phyloP scores from a whole-genome alignment of 2,888 invertebrate species.

The Pristionchus mayeri region DNA sequence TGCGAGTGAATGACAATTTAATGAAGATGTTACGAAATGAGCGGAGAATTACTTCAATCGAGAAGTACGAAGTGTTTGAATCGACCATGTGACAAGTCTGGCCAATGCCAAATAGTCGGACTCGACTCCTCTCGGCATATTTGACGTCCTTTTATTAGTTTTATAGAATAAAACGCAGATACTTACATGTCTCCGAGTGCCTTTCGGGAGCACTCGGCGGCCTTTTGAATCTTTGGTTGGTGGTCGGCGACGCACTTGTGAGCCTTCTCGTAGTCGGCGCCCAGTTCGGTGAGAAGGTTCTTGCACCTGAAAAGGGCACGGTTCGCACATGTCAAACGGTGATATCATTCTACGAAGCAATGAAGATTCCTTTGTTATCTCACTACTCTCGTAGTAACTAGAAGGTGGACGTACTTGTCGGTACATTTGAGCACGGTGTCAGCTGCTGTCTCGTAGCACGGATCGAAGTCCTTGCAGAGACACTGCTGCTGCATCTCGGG shows the following conservation, averaged over 20 bases:
- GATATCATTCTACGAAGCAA: too few species aligned
- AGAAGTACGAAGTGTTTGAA: too few species aligned
- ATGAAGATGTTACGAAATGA: too few species aligned
- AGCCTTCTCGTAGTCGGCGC: slow-evolving; percentile 25
- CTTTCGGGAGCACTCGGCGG: not conserved
- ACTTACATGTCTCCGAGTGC: slow-evolving; percentile 23
- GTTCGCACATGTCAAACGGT: too few species aligned
- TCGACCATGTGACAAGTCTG: too few species aligned
- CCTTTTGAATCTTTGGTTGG: not conserved
- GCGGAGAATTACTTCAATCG: too few species aligned
- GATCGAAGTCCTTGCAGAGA: slow-evolving; percentile 12
- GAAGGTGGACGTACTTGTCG: slow-evolving; percentile 1
- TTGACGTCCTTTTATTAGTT: too few species aligned
- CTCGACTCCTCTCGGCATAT: too few species aligned
- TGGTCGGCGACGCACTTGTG: not conserved
- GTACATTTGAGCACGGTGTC: not conserved
- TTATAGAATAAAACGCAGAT: not conserved
- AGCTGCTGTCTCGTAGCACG: not conserved
- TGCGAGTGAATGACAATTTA: too few species aligned
- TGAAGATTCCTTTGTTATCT: too few species aligned
- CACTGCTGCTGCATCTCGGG: slow-evolving; percentile 37
- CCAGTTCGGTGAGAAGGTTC: slow-evolving; percentile 26
- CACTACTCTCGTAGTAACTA: too few species aligned
- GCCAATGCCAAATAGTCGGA: too few species aligned
- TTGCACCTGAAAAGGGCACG: slow-evolving; percentile 29